Base-by-base conservation (phyloP, 2,888 invertebrate species). In the Scelioninae gen. 1 region DNA sequence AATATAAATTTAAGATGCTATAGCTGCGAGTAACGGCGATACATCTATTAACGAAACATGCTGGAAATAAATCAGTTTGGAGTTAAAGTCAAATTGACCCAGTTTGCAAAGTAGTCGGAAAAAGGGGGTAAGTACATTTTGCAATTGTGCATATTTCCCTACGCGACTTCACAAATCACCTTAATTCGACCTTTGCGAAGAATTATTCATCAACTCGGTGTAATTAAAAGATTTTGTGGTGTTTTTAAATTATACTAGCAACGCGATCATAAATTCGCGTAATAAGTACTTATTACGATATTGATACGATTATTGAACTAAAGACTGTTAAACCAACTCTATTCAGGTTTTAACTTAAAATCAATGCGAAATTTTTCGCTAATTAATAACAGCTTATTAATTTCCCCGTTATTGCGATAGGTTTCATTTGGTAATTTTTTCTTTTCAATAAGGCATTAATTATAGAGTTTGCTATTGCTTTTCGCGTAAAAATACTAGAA, bases 51-150 rank as follows among this genome's bases (percentile, higher is more conserved):
- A 32, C 32, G 32, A 29, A 43, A 60, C 38, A 43, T 60, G 23
- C 60, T 15, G 11, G 29, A 31, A 23, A 62, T 62, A 62, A 62
- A 62, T 62, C 62, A 62, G 47, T 47, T 62, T 45, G 40, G 9
- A 10, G n/a, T 31, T 8, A 47, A 13, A 15, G 29, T 29, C 32
- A 23, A 47, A 47, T 31, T 62, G 38, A 62, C 62, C 62, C 16
- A 62, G 45, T 62, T 62, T 15, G 45, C 10, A n/a, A 43, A 45
- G 9, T 32, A 16, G n/a, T 13, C 11, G 45, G 47, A 32, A 47
- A 62, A 62, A 43, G 13, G 58, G n/a, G 31, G 8, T 47, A 32
- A 62, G 31, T n/a, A 10, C 53, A 13, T 31, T 53, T 53, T 53
- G 31, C 31, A 53, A 43, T 43, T 43, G 43, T 13, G 43, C 43